Evolutionary conservation across 2,113 vertebrate species (phyloP).

Genomic region (Jacana jacana): DNA sequence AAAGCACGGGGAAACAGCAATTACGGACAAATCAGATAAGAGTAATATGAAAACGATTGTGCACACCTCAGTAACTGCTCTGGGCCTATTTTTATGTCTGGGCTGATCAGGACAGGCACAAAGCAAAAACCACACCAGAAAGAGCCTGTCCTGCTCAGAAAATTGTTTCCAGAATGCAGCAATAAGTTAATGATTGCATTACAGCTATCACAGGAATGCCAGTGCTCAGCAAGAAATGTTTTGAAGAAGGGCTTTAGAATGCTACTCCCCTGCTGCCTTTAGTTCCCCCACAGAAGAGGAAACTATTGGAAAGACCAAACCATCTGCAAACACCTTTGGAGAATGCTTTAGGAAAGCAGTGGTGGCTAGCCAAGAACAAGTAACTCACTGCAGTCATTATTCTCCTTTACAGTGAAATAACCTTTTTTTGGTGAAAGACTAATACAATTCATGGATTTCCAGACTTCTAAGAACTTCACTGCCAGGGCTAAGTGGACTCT

Average conservation of each 20-base stretch:
- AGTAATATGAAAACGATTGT: accelerated
- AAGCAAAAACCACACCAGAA: not conserved
- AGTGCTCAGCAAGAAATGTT: not conserved
- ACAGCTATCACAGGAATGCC: not conserved
- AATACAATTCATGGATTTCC: not conserved
- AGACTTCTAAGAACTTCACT: not conserved
- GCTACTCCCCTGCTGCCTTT: not conserved
- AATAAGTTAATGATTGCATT: not conserved
- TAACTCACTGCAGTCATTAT: not conserved
- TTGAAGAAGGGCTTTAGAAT: not conserved
- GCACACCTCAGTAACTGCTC: not conserved
- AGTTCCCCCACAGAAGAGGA: not conserved
- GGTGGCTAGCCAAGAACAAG: not conserved
- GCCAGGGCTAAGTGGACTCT: not conserved
- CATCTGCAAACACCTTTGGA: not conserved
- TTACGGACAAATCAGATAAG: not conserved
- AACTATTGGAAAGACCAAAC: not conserved
- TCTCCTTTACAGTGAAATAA: not conserved
- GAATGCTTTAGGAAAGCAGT: no score
- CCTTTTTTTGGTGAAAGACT: not conserved
- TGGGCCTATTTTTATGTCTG: not conserved
- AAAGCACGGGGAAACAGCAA: not conserved
- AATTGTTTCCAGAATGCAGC: not conserved
- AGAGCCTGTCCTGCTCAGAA: not conserved
- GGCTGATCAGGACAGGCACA: not conserved